Conservation (phyloP, 1,140 invertebrate genomes). For the Rhyzopertha dominica region DNA sequence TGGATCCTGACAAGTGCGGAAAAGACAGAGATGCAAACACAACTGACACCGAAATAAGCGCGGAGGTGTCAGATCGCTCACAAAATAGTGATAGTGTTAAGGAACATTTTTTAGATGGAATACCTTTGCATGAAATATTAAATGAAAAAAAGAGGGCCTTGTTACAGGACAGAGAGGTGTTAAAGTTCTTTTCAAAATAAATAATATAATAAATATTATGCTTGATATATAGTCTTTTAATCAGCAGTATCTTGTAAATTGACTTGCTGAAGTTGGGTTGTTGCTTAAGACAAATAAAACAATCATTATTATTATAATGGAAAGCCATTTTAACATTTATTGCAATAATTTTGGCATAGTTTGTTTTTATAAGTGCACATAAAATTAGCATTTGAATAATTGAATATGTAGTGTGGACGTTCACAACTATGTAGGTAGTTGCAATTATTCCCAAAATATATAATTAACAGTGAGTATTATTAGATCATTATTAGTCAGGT, state of each 20-base stretch:
- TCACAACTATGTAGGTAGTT: too few species aligned
- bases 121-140: slow-evolving; percentile 16
- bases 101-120: not conserved
- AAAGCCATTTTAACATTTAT: slow-evolving; percentile 11
- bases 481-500: too few species aligned
- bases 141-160: slow-evolving; percentile 18
- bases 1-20: not conserved
- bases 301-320: too few species aligned
- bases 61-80: too few species aligned
- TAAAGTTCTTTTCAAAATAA: slow-evolving; percentile 16
- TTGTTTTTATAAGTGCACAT: not conserved
- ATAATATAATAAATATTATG: slow-evolving; percentile 6
- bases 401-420: slow-evolving; percentile 1
- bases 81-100: not conserved
- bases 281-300: not conserved
- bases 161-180: slow-evolving; percentile 15
- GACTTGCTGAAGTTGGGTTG: not conserved
- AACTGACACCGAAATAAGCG: not conserved
- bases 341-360: not conserved
- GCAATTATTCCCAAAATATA: too few species aligned
- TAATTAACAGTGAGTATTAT: too few species aligned
- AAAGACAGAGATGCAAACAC: slow-evolving; percentile 4
- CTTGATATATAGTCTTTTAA: slow-evolving; percentile 3
- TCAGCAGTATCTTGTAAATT: not conserved
- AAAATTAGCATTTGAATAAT: not conserved